Evolutionary conservation across 2,113 vertebrate species (phyloP).

Genomic region (Rhinopithecus roxellana): DNA sequence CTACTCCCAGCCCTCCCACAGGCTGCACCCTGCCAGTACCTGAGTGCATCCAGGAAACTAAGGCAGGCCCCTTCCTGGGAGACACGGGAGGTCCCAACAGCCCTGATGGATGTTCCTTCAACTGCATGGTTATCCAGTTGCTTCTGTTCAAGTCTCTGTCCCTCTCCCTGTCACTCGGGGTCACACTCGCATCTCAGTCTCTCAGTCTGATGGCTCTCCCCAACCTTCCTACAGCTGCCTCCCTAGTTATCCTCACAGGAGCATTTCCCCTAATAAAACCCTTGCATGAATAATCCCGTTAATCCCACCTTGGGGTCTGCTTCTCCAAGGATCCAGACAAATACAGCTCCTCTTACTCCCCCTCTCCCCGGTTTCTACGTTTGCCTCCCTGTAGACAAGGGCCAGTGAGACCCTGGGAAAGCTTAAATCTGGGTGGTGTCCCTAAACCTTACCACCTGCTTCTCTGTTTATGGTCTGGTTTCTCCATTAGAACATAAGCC

Average conservation of each 20-base stretch:
- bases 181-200: neutral
- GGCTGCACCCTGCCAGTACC: neutral
- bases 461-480: neutral
- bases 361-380: neutral
- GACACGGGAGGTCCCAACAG: neutral
- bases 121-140: rapidly evolving
- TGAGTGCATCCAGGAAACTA: neutral
- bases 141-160: neutral
- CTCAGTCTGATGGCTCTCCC: neutral
- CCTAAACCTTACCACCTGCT: neutral
- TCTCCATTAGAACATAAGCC: neutral
- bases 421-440: neutral
- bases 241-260: neutral
- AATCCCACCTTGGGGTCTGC: neutral
- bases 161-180: rapidly evolving
- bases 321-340: neutral
- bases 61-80: neutral
- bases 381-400: neutral
- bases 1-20: neutral
- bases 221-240: neutral
- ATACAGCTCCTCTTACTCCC: too few species aligned
- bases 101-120: neutral
- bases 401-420: neutral
- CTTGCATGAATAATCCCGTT: too few species aligned
- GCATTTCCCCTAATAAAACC: neutral